Base-by-base conservation (phyloP, 2,797 vertebrate genomes). In the Caiman crocodilus region DNA sequence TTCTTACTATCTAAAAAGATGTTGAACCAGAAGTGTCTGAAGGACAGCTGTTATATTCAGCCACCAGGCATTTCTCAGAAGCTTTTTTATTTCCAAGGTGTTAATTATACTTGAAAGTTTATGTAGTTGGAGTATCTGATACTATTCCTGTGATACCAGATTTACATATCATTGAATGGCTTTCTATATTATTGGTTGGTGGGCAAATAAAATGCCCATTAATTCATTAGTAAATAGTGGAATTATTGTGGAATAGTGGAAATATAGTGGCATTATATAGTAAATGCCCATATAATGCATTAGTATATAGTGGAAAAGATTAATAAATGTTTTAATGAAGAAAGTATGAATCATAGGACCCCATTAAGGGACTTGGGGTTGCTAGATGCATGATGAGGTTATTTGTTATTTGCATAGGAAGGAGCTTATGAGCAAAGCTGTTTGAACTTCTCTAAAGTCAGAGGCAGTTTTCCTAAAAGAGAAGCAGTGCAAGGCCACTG, bases 231-330 rank as follows among this genome's bases (percentile, higher is more conserved):
- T n/a, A n/a, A n/a, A n/a, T n/a, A n/a, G n/a, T n/a, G n/a, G n/a
- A n/a, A n/a, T n/a, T n/a, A n/a, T n/a, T n/a, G n/a, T n/a, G n/a
- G n/a, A n/a, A n/a, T n/a, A n/a, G n/a, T n/a, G n/a, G n/a, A n/a
- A n/a, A n/a, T n/a, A n/a, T n/a, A n/a, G n/a, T n/a, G n/a, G n/a
- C n/a, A n/a, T n/a, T n/a, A n/a, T n/a, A n/a, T n/a, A n/a, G n/a
- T n/a, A 92, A 88, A 69, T 61, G 76, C 89, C 86, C n/a, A n/a
- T n/a, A 35, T 89, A 90, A 65, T 77, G 90, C 69, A 67, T 87
- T 95, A 91, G 79, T 77, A 89, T 87, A 89, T 64, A 90, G 87
- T 5, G 90, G 82, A 87, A 90, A 95, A 76, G 88, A 87, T 73
- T 32, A 93, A 89, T 60, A 32, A 35, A 67, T 67, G 13, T 50